Evolutionary conservation across 2,888 invertebrate genomes (phyloP).

Genomic region (Steinernema hermaphroditum): DNA sequence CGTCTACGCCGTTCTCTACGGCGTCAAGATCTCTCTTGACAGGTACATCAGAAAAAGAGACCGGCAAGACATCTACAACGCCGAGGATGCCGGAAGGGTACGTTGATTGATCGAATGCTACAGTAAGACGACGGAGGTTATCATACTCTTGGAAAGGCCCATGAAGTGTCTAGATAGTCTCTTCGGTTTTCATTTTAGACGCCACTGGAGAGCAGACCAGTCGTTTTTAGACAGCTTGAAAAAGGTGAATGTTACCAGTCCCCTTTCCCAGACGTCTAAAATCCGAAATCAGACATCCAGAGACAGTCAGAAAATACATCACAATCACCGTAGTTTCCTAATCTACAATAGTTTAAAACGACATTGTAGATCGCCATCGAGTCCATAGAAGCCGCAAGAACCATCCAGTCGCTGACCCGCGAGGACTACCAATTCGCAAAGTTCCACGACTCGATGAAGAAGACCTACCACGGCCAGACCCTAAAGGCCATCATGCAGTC

Average conservation of each 20-base stretch:
- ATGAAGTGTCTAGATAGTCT: too few species aligned
- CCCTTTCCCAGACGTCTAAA: too few species aligned
- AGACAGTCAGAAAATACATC: too few species aligned
- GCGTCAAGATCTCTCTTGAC: conserved; percentile 68
- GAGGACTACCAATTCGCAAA: conserved; percentile 62
- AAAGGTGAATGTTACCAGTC: too few species aligned
- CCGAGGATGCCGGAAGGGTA: conserved; percentile 21
- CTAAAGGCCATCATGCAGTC: conserved; percentile 9
- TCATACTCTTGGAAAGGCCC: conserved; percentile 70
- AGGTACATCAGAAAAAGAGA: conserved; percentile 61
- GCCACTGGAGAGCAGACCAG: too few species aligned
- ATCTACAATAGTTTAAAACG: too few species aligned
- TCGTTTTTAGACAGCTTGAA: too few species aligned
- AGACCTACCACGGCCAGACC: conserved; percentile 23
- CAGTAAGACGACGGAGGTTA: conserved; percentile 69
- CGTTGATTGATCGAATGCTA: conserved; percentile 66
- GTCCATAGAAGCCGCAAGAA: conserved; percentile 67
- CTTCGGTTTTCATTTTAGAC: too few species aligned
- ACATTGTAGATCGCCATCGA: conserved; percentile 67
- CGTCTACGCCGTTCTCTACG: conserved; percentile 67
- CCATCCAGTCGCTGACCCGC: conserved; percentile 66
- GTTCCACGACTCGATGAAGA: conserved; percentile 9
- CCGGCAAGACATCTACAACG: conserved; percentile 17
- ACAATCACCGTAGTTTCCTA: too few species aligned
- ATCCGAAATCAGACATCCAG: too few species aligned